A percentile compares a stretch with the other conserved stretches of the same genome.
phyloP scores from a whole-genome alignment of 2,797 vertebrate genomes.

The Tamandua tetradactyla region DNA sequence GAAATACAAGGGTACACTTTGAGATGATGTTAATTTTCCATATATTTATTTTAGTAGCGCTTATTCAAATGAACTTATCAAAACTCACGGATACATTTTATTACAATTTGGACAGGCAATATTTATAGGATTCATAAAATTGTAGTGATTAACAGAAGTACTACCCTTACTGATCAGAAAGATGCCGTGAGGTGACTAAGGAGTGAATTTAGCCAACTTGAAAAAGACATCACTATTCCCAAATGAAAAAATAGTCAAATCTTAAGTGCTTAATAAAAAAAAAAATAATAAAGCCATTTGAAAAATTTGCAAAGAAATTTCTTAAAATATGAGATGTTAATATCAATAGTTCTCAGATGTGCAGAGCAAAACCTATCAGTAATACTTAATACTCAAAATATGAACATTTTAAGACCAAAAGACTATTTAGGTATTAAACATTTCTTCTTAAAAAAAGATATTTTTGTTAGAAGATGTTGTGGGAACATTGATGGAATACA shows the following conservation, averaged over 20 bases:
- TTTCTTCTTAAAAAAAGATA: constrained; percentile 31
- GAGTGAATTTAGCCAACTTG: background rate
- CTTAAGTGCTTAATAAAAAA: background rate
- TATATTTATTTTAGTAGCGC: background rate
- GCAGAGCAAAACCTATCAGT: background rate
- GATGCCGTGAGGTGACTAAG: background rate
- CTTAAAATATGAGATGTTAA: constrained; percentile 1
- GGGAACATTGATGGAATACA: background rate
- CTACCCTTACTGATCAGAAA: background rate
- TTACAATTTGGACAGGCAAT: background rate
- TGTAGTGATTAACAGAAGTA: background rate
- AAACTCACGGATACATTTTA: background rate
- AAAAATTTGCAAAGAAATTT: constrained; percentile 7
- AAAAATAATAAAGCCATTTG: background rate
- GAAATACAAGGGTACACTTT: background rate
- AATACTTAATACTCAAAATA: background rate
- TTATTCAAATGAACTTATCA: background rate
- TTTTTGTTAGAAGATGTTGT: constrained; percentile 31
- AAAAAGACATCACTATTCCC: constrained; percentile 46
- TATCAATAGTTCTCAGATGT: background rate
- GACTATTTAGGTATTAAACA: constrained; percentile 3
- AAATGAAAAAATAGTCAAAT: constrained; percentile 48
- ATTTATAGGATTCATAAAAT: background rate
- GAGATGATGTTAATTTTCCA: background rate
- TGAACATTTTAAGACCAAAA: constrained; percentile 2